phyloP scores from a whole-genome alignment of 2,888 invertebrate species.

The Tromatobia lineatoria region DNA sequence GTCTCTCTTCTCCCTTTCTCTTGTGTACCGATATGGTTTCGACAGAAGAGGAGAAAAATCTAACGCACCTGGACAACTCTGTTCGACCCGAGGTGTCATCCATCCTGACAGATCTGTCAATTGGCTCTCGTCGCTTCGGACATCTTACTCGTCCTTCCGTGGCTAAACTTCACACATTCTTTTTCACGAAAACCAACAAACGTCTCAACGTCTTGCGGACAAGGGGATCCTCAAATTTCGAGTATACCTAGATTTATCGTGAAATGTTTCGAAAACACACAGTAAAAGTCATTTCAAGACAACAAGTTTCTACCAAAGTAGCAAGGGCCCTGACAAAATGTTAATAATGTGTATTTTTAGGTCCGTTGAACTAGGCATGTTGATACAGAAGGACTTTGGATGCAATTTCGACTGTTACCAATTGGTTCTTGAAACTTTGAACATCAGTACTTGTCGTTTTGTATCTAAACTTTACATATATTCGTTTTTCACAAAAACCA shows the following conservation, averaged over 20 bases:
- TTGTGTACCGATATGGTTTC: slow-evolving; percentile 38
- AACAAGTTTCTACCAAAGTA: slow-evolving; percentile 1
- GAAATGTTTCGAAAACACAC: slow-evolving; percentile 32
- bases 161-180: slow-evolving; percentile 38
- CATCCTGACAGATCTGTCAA: slow-evolving; percentile 84
- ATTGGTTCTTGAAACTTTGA: slow-evolving; percentile 76
- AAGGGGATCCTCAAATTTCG: slow-evolving; percentile 30
- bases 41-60: slow-evolving; percentile 50
- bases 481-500: slow-evolving; percentile 44
- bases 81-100: slow-evolving; percentile 82
- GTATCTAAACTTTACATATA: slow-evolving; percentile 31
- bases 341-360: neutral
- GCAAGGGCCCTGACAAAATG: neutral
- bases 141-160: slow-evolving; percentile 60
- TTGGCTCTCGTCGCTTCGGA: slow-evolving; percentile 76
- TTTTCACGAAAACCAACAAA: slow-evolving; percentile 44
- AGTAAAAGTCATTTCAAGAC: slow-evolving; percentile 8
- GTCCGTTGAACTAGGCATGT: neutral
- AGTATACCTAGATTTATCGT: slow-evolving; percentile 11
- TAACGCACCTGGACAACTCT: slow-evolving; percentile 77
- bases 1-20: slow-evolving; percentile 25
- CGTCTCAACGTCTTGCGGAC: slow-evolving; percentile 37
- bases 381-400: neutral
- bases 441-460: slow-evolving; percentile 61
- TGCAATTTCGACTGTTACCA: slow-evolving; percentile 73